Evolutionary conservation across 2,888 invertebrate species (phyloP).

Genomic region (Sphaerophoria taeniata): DNA sequence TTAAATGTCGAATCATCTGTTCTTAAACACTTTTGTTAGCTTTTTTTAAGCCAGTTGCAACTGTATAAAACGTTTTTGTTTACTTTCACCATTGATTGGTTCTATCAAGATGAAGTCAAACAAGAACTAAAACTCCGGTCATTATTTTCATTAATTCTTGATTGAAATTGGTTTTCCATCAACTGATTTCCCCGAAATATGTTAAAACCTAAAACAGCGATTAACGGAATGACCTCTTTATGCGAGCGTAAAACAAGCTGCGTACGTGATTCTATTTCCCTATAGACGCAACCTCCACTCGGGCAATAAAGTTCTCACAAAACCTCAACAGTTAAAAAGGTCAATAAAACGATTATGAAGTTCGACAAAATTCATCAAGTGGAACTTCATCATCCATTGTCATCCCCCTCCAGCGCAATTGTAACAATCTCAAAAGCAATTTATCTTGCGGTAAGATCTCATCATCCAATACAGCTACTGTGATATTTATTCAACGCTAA

Average conservation of each 20-base stretch:
- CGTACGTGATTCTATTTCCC: slow-evolving; percentile 8
- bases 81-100: too few relatives aligned
- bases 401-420: background rate
- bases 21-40: too few relatives aligned
- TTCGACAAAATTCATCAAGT: slow-evolving; percentile 36
- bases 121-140: too few relatives aligned
- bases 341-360: slow-evolving; percentile 44
- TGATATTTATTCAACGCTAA: slow-evolving; percentile 43
- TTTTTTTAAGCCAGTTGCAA: too few relatives aligned
- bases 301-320: slow-evolving; percentile 29
- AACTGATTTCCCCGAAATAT: too few relatives aligned
- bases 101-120: too few relatives aligned
- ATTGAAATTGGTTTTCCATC: too few relatives aligned
- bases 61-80: too few relatives aligned
- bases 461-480: slow-evolving; percentile 22
- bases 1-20: too few relatives aligned
- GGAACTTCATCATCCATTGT: slow-evolving; percentile 1
- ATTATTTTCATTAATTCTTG: too few relatives aligned
- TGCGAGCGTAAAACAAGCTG: background rate
- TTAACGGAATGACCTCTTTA: background rate
- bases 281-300: background rate
- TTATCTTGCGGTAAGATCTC: slow-evolving; percentile 42
- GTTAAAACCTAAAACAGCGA: too few relatives aligned
- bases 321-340: slow-evolving; percentile 36
- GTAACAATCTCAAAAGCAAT: slow-evolving; percentile 33